These are phyloP conservation scores for Aptenodytes forsteri DNA, from an alignment of 2,113 vertebrate species.

Conservation along the genomic window DNA sequence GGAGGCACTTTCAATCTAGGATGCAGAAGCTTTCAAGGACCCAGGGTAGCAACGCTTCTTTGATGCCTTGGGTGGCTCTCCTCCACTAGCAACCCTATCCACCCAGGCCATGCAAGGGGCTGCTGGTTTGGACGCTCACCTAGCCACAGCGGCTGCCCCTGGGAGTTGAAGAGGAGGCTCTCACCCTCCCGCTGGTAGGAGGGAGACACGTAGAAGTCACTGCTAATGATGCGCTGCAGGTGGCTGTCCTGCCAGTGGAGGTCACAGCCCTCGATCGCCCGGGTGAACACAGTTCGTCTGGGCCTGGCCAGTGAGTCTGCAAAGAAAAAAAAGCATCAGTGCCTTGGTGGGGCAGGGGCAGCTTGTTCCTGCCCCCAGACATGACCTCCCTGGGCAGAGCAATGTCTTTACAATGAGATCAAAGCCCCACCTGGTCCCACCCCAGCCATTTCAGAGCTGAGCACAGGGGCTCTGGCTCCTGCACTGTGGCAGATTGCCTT, in stretches of 20 bases:
- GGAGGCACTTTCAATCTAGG: neutral
- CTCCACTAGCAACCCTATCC: neutral
- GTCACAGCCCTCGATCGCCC: slow-evolving; percentile 94
- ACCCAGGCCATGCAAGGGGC: neutral
- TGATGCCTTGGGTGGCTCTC: neutral
- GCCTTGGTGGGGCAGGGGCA: neutral
- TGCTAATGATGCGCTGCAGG: slow-evolving; percentile 97
- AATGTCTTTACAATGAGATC: neutral
- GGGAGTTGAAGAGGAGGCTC: slow-evolving; percentile 93
- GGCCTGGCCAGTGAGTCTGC: slow-evolving; percentile 91
- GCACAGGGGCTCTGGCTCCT: neutral
- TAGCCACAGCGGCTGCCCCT: slow-evolving; percentile 95
- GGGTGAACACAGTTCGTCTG: slow-evolving; percentile 92
- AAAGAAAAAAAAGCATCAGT: neutral
- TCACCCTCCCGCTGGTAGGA: slow-evolving; percentile 92
- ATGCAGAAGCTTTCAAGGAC: neutral
- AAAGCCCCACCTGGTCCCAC: neutral
- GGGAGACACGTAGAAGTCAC: slow-evolving; percentile 90
- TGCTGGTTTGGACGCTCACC: slow-evolving; percentile 74
- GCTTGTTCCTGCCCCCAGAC: neutral
- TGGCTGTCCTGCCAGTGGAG: slow-evolving; percentile 99
- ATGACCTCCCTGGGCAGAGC: neutral
- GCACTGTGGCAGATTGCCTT: neutral
- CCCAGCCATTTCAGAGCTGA: fast-evolving
- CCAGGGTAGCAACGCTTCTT: neutral